Evolutionary conservation across 1,140 invertebrate species (phyloP), one percentile per base, ranked within the genome.

Genomic region (Globodera ellingtonae): DNA sequence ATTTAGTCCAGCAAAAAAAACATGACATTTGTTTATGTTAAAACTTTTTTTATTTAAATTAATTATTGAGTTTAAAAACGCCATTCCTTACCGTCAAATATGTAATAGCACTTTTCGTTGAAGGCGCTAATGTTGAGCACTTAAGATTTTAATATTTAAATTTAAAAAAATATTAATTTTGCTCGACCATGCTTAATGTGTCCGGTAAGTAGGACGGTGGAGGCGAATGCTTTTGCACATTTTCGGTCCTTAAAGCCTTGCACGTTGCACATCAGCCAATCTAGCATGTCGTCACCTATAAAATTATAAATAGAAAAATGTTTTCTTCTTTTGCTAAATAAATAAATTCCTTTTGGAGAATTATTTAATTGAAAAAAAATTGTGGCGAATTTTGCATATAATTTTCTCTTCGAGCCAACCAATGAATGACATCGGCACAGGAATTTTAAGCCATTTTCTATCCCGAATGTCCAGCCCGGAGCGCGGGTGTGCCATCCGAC

Each of bases 111-210:
- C 90, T 99, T 96, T 91, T 99, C 97, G 15, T 95, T 97, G 91
- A 99, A 99, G 72, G 95, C 97, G 78, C 96, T 93, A 91, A 99
- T 98, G 90, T 98, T 98, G 59, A 99, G 96, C 21, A 96, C 97
- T 77, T 46, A 75, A 73, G 5, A 72, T 6, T 18, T 5, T 15
- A 73, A 73, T 52, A 52, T 9, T 52, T 52, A 9, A 6, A 6
- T 7, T 13, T 52, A 52, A 52, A 52, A 6, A 62, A 62, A 62
- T 3, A 62, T 21, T 59, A 62, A 18, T 18, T 59, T 75, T 24
- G 24, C 2, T 8, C 15, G 18, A 77, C 75, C 75, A 90, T 98
- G 97, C 85, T 95, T 93, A 83, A 99, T 99, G 90, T 95, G 96
- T 62, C 95, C 95, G 79, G 94, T 94, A 91, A 95, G 95, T 4